Percentiles rank a stretch among this genome's conserved stretches.
Conservation (phyloP, 2,797 vertebrate genomes). For the Cossypha heuglini region DNA sequence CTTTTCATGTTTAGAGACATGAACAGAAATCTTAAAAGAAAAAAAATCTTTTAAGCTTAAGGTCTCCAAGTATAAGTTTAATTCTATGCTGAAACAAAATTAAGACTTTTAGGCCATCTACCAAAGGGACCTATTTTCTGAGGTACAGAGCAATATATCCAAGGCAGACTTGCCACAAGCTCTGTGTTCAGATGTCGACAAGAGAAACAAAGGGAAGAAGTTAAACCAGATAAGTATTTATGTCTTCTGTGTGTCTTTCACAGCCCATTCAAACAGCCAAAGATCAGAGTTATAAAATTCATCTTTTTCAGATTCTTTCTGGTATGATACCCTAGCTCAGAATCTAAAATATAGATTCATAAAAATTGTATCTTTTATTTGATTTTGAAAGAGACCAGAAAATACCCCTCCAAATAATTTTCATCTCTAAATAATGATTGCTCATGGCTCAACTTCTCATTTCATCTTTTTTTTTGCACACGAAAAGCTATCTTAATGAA, state of each 20-base stretch:
- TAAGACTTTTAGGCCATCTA: background rate
- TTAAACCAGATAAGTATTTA: background rate
- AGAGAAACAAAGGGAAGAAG: background rate
- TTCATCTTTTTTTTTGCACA: background rate
- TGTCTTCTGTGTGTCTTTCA: background rate
- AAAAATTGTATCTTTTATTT: background rate
- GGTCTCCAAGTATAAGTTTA: background rate
- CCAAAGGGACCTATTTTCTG: background rate
- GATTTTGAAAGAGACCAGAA: background rate
- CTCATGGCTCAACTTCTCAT: background rate
- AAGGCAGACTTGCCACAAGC: background rate
- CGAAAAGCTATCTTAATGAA: background rate
- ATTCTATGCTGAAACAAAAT: background rate
- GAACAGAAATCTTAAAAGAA: background rate
- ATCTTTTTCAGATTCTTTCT: background rate
- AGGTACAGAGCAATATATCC: background rate
- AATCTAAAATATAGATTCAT: background rate
- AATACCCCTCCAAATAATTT: background rate
- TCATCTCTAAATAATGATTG: background rate
- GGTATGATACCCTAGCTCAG: background rate
- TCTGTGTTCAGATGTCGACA: background rate
- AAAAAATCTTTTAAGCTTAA: background rate
- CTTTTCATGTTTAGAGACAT: background rate
- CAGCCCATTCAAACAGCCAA: background rate
- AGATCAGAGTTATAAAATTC: background rate